Evolutionary conservation across 2,888 invertebrate species (phyloP).

Genomic region (Orthosia incerta): DNA sequence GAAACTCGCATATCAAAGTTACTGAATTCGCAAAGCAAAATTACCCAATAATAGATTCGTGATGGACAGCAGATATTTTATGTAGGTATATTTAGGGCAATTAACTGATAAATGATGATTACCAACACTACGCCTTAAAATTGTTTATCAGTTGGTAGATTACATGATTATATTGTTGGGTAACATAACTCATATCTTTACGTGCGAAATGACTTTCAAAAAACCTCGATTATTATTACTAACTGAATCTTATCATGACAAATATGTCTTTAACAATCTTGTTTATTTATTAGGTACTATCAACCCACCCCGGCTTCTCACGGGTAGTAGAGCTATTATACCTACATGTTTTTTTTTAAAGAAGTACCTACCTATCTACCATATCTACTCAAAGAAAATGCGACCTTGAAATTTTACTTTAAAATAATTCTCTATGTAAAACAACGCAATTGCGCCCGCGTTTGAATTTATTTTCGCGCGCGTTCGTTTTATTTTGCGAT

Average conservation of each 20-base stretch:
- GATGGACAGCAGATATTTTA: not conserved
- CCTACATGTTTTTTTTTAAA: too few species aligned
- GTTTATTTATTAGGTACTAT: not conserved
- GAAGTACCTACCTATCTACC: too few species aligned
- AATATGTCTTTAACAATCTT: not conserved
- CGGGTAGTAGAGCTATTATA: too few species aligned
- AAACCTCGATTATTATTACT: constrained; percentile 19
- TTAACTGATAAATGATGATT: constrained; percentile 30
- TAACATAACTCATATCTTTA: constrained; percentile 11
- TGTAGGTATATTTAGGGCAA: not conserved
- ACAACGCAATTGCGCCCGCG: too few species aligned
- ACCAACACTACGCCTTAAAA: not conserved
- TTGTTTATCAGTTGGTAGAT: constrained; percentile 19
- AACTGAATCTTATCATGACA: constrained; percentile 1
- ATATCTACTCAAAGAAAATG: too few species aligned
- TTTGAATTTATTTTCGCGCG: too few species aligned
- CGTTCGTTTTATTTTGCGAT: too few species aligned
- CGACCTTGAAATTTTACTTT: too few species aligned
- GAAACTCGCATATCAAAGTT: not conserved
- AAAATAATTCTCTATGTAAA: too few species aligned
- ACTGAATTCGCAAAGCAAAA: constrained; percentile 1
- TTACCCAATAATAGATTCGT: not conserved
- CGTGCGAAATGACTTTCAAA: not conserved
- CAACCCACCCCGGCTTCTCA: too few species aligned
- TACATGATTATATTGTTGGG: constrained; percentile 7